These are phyloP conservation scores for Wiebesia pumilae DNA, from an alignment of 1,140 invertebrate species.

Conservation along the genomic window DNA sequence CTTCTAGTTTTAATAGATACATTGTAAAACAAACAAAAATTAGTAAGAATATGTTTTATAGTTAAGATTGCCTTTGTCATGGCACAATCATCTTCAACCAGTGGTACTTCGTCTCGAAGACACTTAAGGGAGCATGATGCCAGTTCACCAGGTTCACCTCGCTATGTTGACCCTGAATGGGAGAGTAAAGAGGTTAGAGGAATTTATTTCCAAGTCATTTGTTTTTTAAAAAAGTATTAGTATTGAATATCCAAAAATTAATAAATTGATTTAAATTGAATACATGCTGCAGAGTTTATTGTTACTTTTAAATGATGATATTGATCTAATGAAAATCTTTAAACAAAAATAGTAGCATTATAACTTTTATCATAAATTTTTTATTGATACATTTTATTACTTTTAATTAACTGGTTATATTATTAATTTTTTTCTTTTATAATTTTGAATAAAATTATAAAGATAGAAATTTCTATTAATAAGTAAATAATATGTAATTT, in stretches of 20 bases:
- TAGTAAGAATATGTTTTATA: constrained; percentile 8
- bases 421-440: too few relatives aligned
- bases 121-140: constrained; percentile 75
- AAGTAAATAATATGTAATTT: too few relatives aligned
- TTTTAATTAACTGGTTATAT: too few relatives aligned
- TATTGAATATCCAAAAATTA: not conserved
- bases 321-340: too few relatives aligned
- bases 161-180: constrained; percentile 81
- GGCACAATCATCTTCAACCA: constrained; percentile 76
- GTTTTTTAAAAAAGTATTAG: not conserved
- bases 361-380: too few relatives aligned
- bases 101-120: constrained; percentile 76
- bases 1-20: not conserved
- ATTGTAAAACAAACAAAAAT: not conserved
- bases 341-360: too few relatives aligned
- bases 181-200: constrained; percentile 80
- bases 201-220: constrained; percentile 32
- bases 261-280: not conserved
- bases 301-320: not conserved
- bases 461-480: too few relatives aligned
- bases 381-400: too few relatives aligned
- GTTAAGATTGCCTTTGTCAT: constrained; percentile 59
- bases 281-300: not conserved
- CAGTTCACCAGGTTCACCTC: constrained; percentile 70
- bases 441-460: too few relatives aligned